A percentile compares a stretch with the other conserved stretches of the same genome.
Evolutionary conservation across 2,888 invertebrate genomes (phyloP).

Genomic region (Hyalella azteca): DNA sequence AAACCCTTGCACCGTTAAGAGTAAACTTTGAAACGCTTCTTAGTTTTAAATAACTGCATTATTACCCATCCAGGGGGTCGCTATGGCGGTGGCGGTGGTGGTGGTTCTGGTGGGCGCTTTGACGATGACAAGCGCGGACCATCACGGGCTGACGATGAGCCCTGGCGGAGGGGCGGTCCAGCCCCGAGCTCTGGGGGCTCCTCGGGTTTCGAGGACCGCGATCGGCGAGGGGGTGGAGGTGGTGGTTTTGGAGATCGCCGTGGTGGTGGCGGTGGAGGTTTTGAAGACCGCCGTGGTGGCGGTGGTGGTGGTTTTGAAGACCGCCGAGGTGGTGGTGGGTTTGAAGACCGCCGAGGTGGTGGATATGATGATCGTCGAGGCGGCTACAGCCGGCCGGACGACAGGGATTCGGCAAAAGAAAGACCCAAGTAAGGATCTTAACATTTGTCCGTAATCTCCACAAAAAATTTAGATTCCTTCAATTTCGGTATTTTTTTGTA

Average conservation of each 20-base stretch:
- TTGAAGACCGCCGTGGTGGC: slow-evolving; percentile 21
- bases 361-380: slow-evolving; percentile 28
- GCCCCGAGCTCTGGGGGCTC: slow-evolving; percentile 33
- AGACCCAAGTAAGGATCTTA: slow-evolving; percentile 35
- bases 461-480: no score
- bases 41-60: no score
- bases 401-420: neutral
- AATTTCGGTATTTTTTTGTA: no score
- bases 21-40: no score
- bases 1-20: no score
- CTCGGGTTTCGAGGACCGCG: slow-evolving; percentile 41
- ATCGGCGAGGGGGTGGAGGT: slow-evolving; percentile 38
- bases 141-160: slow-evolving; percentile 14
- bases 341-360: slow-evolving; percentile 29
- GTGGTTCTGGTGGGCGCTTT: slow-evolving; percentile 37
- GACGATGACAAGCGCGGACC: slow-evolving; percentile 37
- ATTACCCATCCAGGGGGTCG: slow-evolving; percentile 33
- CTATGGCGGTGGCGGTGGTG: slow-evolving; percentile 41
- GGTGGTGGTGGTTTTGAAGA: slow-evolving; percentile 40
- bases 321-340: slow-evolving; percentile 37
- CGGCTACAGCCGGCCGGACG: slow-evolving; percentile 5
- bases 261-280: slow-evolving; percentile 39
- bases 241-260: slow-evolving; percentile 33
- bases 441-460: no score
- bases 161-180: slow-evolving; percentile 29